Base-by-base conservation (phyloP, 2,113 vertebrate genomes). In the Zosterops lateralis region DNA sequence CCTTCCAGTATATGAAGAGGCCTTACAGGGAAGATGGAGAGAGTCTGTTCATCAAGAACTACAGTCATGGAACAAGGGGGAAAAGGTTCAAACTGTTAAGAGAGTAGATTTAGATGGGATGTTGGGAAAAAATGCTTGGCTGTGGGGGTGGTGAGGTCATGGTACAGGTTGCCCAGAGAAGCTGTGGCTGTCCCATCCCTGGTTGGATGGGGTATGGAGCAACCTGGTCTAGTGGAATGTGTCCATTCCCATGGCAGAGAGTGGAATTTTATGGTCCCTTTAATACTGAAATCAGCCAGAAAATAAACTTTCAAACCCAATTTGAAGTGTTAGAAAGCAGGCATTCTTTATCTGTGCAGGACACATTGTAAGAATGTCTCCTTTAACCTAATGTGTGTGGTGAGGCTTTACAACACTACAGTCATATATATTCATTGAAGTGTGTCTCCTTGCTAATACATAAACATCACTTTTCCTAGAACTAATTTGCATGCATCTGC, bases 181-280 rank as follows among this genome's bases (percentile, higher is more conserved):
- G 14, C n/a, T 87, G 34, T 31, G 25, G 25, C 19, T 78, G 29
- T 4, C 8, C 40, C 31, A 42, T 26, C 6, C 14, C 48, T 71
- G 42, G 20, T 5, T 31, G 48, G 24, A 40, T 0, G 0, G n/a
- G 19, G 12, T 15, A 29, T 34, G 34, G 34, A 34, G 34, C 34
- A 34, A 34, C 34, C 34, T 34, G 34, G 34, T 34, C 34, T 34
- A 56, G 9, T 34, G 40, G 24, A 48, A 78, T 29, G 3, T 71
- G 29, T 48, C 34, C 2, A 0, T 64, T 20, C 31, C 75, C 36
- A 64, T 50, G 42, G 9, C 34, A 72, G 40, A 17, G 17, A 40
- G 8, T 48, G 11, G 34, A 64, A 48, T 47, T 78, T 79, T 26
- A 34, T 28, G 25, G 14, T 68, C 48, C 31, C 12, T 45, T 36